Evolutionary conservation across 2,113 vertebrate species (phyloP), one percentile per base, ranked within the genome.

Genomic region (Picathartes gymnocephalus): DNA sequence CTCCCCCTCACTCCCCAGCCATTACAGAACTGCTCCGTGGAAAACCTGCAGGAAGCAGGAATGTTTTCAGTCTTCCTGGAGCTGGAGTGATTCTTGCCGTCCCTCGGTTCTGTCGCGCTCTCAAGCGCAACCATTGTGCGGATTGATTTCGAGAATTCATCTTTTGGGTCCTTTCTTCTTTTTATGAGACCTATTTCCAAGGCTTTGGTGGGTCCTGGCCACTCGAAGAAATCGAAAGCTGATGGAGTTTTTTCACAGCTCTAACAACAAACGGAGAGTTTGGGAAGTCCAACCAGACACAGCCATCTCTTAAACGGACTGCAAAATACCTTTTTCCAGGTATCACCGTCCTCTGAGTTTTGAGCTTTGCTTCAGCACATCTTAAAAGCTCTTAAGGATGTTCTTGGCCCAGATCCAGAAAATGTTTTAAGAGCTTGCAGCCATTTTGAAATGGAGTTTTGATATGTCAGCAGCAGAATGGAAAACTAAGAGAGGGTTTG

Each of bases 381-480:
- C 83, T 50, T 89, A 56, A 95, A 91, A 93, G 66, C 53, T 57
- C 73, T 89, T 78, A 53, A 92, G 53, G 91, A 69, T 53, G 81
- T 89, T 93, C 84, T 79, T 96, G 96, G 95, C 84, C 65, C 30
- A 1, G 37, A 19, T 47, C 95, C 95, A 97, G 83, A 18, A 24
- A 87, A 45, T 7, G 3, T 91, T 93, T 95, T 93, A 92, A 57
- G 91, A 81, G 81, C 77, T 2, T 4, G 61, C 73, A 87, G 86
- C 95, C 95, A 92, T 95, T 84, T 96, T 93, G 84, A 81, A 92
- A 85, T 81, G 3, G 50, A 79, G 40, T 65, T 95, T 92, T 89
- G 42, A 81, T 65, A 33, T 65, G 70, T 81, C 91, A 96, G 88
- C 92, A 91, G 77, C 65, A 40, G 50, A 21, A 42, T 13, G 10